phyloP scores from a whole-genome alignment of 2,888 invertebrate species.

The Acrobasis suavella region DNA sequence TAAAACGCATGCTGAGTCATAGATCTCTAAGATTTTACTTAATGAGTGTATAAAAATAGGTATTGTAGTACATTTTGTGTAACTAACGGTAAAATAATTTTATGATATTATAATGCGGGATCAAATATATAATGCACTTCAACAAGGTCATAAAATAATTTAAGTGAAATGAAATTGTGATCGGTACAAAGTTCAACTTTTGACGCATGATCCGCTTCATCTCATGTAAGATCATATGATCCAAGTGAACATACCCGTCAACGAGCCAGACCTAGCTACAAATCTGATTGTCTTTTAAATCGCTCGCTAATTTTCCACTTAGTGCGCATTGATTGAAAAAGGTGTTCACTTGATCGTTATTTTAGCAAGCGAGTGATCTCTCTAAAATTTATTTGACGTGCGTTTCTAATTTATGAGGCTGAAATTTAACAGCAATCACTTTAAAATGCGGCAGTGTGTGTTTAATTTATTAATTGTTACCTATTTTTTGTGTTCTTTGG shows the following conservation, averaged over 20 bases:
- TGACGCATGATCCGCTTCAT: too few species aligned
- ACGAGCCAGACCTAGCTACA: conserved; percentile 42
- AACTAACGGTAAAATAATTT: too few species aligned
- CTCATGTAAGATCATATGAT: too few species aligned
- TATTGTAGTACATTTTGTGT: too few species aligned
- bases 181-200: too few species aligned
- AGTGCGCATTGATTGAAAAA: conserved; percentile 29
- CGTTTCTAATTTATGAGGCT: neutral
- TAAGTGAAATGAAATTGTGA: too few species aligned
- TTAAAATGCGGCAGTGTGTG: neutral
- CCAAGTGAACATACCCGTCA: conserved; percentile 14
- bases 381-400: neutral
- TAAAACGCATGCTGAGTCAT: too few species aligned
- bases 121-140: too few species aligned
- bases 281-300: conserved; percentile 46
- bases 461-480: neutral
- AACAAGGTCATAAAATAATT: too few species aligned
- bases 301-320: conserved; percentile 44
- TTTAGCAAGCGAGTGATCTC: conserved; percentile 3
- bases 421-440: neutral
- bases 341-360: conserved; percentile 7
- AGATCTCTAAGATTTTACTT: too few species aligned
- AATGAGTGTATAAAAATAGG: too few species aligned
- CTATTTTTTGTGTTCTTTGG: neutral
- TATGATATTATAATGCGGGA: too few species aligned